Base-by-base conservation (phyloP, 92 coral and sea anemone species). In the Epizoanthus ramosus region DNA sequence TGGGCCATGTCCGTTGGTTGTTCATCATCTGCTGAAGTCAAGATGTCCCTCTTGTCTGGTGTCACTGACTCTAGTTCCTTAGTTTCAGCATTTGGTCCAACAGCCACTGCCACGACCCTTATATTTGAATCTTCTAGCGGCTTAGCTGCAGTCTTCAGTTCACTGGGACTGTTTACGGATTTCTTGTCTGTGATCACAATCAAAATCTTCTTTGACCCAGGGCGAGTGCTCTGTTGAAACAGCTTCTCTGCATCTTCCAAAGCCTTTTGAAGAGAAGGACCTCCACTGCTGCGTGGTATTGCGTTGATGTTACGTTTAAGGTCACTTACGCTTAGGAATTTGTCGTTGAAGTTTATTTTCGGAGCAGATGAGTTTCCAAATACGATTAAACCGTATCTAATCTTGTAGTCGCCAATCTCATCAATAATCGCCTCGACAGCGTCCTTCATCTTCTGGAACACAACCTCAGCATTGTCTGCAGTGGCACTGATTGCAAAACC, bases 171-270 rank as follows among this genome's bases (percentile, higher is more conserved):
- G 13, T 79, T 61, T 35, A 23, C 79, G 6, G 80, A 79, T 71
- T 68, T 79, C 25, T 71, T 71, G 39, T 79, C 74, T 13, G 74
- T 61, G 63, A 83, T 71, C 33, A 83, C 86, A 25, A 83, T 24
- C 19, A 83, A 83, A 17, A 83, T 69, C 28, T 69, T 83, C 66
- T 83, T 71, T 12, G 86, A 68, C 3, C 74, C 86, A 47, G 86
- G 86, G 41, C 86, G 59, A 3, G 71, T 72, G 39, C 64, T 71
- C 50, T 59, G 61, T 19, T 58, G 21, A 68, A 83, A 83, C 56
- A 71, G 59, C 15, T 54, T 25, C 15, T 33, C 53, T 35, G 86
- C 86, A 50, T 58, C 31, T 24, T 57, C 33, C 63, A 83, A 19
- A 37, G 86, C 80, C 12, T 83, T 22, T 9, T 83, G 18, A 8